phyloP scores from a whole-genome alignment of 2,113 vertebrate species.

The Ceratotherium simum region DNA sequence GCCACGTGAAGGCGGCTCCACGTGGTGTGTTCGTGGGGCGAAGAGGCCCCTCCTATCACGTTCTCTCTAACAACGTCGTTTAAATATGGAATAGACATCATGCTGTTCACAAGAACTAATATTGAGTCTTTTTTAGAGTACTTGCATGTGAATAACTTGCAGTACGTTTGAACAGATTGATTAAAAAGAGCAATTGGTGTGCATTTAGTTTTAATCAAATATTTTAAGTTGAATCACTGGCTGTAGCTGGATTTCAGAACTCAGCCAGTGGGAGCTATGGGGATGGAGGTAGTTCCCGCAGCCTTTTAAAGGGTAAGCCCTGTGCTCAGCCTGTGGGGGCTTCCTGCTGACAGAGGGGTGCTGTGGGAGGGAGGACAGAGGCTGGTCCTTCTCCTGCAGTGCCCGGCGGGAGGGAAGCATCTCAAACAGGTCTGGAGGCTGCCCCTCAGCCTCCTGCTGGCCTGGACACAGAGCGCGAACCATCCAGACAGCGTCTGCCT shows the following conservation, averaged over 20 bases:
- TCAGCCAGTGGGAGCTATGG: not conserved
- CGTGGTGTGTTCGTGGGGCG: rapidly evolving
- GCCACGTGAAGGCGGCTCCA: not conserved
- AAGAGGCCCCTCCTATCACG: rapidly evolving
- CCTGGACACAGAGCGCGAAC: not conserved
- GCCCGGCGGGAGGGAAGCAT: not conserved
- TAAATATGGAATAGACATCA: rapidly evolving
- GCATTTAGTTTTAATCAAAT: not conserved
- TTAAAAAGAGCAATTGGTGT: not conserved
- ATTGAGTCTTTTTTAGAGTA: not conserved
- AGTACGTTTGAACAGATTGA: not conserved
- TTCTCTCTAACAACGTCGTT: not conserved
- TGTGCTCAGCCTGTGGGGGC: not conserved
- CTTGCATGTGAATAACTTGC: not conserved
- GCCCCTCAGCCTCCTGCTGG: not conserved
- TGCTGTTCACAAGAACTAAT: not conserved
- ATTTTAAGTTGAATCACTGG: not conserved
- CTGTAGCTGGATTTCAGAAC: not conserved
- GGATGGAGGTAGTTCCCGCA: not conserved
- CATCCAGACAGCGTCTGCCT: too few relatives aligned
- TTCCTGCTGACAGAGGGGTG: not conserved
- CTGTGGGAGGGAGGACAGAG: not conserved
- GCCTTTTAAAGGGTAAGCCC: not conserved
- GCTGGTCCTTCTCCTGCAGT: not conserved
- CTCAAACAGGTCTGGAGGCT: not conserved